Evolutionary conservation across 2,797 vertebrate species (phyloP), one percentile per base, ranked within the genome.

Genomic region (Percopsis omiscomaycus): DNA sequence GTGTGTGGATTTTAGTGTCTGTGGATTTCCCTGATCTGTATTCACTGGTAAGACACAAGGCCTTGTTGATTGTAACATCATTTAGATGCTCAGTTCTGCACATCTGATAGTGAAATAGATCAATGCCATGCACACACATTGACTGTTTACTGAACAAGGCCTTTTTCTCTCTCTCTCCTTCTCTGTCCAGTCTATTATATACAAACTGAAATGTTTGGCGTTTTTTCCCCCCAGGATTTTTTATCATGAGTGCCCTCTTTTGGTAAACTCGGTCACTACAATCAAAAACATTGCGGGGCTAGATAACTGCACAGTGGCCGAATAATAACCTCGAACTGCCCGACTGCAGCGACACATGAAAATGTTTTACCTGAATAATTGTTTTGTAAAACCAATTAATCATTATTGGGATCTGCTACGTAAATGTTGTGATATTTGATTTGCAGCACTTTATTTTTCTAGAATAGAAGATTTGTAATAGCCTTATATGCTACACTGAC

Each of bases 211-310:
- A 49, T 45, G 15, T 45, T 45, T 8, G n/a, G 32, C 22, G 22
- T 22, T 22, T 22, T 16, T 29, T 47, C 27, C 14, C 42, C 50
- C 14, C 22, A 44, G 11, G 27, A 16, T 5, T 4, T 4, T 61
- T 61, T 55, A 14, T 42, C 59, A 13, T 3, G 61, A 74, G 62
- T 48, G 84, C 78, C 84, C 73, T 66, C 86, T 29, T 27, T 44
- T 49, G 88, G 77, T 32, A 9, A 3, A 9, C 4, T 1, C 11
- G 1, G 3, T 6, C 61, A 84, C 59, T 76, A 64, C 74, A 55
- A 13, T 2, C 14, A 61, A 12, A 11, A 27, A 3, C 32, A 10
- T 22, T 53, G 61, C 61, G n/a, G 45, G 56, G 28, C 6, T n/a
- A 4, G 14, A 45, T 44, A 15, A 37, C 1, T 11, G 22, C 22